Conservation (phyloP, 2,797 vertebrate species). For the Muscicapa striata region DNA sequence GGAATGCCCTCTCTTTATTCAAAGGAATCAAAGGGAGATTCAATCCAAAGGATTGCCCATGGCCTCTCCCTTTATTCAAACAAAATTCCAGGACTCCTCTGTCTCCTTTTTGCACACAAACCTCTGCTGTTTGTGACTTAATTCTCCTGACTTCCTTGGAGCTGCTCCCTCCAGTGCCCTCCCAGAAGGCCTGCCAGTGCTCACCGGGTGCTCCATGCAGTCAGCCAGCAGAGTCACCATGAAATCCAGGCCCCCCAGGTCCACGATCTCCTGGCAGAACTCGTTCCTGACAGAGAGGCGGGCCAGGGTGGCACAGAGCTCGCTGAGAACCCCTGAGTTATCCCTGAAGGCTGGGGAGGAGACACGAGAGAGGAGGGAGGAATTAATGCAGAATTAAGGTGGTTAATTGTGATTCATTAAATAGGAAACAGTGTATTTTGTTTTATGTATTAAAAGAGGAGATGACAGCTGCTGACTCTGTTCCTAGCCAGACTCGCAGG, state of each 20-base stretch:
- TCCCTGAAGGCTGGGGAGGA: conserved; percentile 74
- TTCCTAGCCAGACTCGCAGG: rapidly evolving
- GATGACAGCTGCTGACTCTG: not conserved
- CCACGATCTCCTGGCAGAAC: conserved; percentile 95
- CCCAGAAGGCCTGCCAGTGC: not conserved
- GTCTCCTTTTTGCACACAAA: too few species aligned
- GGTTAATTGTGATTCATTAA: not conserved
- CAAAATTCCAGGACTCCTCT: too few species aligned
- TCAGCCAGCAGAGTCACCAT: conserved; percentile 87
- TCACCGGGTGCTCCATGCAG: conserved; percentile 80
- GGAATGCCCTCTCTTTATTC: too few species aligned
- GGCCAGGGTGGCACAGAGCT: conserved; percentile 89
- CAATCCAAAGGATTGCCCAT: too few species aligned
- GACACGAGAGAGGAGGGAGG: not conserved
- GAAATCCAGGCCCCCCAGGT: conserved; percentile 89
- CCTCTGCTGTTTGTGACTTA: too few species aligned
- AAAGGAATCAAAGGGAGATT: too few species aligned
- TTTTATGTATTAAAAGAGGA: not conserved
- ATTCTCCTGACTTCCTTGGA: too few species aligned
- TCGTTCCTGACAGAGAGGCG: conserved; percentile 93
- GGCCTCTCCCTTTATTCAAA: too few species aligned
- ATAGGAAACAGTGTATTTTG: rapidly evolving
- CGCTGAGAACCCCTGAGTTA: conserved; percentile 83
- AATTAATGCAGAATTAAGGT: rapidly evolving
- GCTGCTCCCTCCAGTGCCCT: rapidly evolving